These are phyloP conservation scores for Myzus persicae DNA, from an alignment of 1,140 invertebrate species.

Conservation along the genomic window DNA sequence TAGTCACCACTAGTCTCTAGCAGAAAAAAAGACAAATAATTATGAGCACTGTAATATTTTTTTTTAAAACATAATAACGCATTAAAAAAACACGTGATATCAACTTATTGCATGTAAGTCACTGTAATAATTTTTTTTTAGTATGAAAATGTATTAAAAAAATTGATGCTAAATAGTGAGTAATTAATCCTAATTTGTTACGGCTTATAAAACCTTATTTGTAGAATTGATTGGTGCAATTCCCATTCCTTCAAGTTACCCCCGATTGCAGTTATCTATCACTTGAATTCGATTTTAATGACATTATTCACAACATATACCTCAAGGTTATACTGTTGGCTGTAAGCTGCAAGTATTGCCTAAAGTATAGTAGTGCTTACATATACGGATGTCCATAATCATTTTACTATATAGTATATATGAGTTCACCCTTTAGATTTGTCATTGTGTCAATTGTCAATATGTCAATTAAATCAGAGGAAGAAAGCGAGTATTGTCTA, in stretches of 20 bases:
- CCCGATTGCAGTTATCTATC: neutral
- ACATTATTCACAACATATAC: neutral
- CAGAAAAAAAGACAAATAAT: too few species aligned
- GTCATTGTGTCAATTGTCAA: neutral
- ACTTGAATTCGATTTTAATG: neutral
- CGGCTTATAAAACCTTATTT: too few species aligned
- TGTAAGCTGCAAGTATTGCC: neutral
- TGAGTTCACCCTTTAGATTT: neutral
- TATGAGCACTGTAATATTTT: neutral
- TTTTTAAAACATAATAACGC: too few species aligned
- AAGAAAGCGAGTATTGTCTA: neutral
- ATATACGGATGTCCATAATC: neutral
- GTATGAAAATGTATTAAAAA: neutral
- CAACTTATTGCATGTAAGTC: neutral
- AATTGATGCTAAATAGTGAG: too few species aligned
- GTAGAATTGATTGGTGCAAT: neutral
- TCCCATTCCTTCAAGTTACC: neutral
- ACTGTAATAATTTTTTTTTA: neutral
- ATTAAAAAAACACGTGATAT: neutral
- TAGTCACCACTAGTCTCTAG: neutral
- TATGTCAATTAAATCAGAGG: neutral
- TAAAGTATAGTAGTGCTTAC: neutral
- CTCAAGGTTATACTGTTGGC: neutral
- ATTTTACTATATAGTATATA: too few species aligned
- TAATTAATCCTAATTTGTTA: neutral